Evolutionary conservation across 2,888 invertebrate species (phyloP), one percentile per base, ranked within the genome.

Genomic region (Agriopis aurantiaria): DNA sequence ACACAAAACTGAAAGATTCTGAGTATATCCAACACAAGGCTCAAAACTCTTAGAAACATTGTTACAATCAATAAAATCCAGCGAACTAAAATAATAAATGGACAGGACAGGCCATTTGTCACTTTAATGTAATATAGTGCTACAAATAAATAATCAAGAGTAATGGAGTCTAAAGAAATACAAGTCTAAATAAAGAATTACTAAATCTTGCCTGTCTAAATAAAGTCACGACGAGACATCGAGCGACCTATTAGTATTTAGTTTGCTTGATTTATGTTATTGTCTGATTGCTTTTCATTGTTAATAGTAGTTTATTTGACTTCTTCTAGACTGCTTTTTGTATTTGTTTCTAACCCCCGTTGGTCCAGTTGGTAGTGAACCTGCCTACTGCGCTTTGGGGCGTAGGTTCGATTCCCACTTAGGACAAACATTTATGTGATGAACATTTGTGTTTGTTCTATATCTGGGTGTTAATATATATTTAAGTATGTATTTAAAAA

Each of bases 91-190:
- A 48, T 49, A 56, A 43, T 8, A 56, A 61, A 61, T 61, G 51
- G 46, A 46, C 48, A 56, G 10, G 12, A 58, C 58, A 8, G 46
- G 11, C 53, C 64, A 8, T 64, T 55, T 51, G 12, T 56, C 56
- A 60, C 55, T 65, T 40, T 60, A 60, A 56, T 40, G 49, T 64
- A 41, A 68, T 59, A 62, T 17, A 68, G 45, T 49, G 48, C 43
- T 33, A 57, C 65, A 69, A 69, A 65, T 65, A 69, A 65, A 69
- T 65, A 69, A 65, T 40, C 40, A 64, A 65, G 57, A 69, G 33
- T 60, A 63, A 63, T 56, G 61, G 61, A 23, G 2, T 33, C 61
- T 43, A 60, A 49, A 51, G 11, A 55, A 64, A 58, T 58, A 58
- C 46, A 48, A n/a, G 58, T 58, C 46, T 46, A 58, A 46, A 14